Conservation (phyloP, 1,140 invertebrate species). For the Meloidogyne exigua region DNA sequence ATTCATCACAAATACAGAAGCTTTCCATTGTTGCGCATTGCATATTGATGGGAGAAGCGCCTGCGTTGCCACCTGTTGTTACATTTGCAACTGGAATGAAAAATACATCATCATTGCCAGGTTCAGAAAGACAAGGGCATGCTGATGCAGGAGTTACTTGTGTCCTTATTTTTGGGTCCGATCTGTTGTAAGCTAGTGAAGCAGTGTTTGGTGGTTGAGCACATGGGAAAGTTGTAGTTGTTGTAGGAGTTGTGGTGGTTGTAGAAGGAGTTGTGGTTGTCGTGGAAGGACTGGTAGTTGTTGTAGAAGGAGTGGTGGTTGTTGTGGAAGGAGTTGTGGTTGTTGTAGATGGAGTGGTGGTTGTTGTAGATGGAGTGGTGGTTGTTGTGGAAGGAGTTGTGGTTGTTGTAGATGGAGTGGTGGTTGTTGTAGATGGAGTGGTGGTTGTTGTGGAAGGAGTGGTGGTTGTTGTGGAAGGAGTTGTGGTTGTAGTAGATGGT, state of each 20-base stretch:
- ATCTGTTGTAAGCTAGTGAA: background rate
- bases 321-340: background rate
- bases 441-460: background rate
- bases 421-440: background rate
- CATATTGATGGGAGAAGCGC: background rate
- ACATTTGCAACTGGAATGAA: background rate
- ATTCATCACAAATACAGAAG: slow-evolving; percentile 12
- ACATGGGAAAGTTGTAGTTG: background rate
- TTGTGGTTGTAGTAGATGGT: background rate
- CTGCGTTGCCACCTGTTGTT: background rate
- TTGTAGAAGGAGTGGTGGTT: background rate
- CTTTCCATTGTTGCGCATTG: background rate
- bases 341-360: background rate
- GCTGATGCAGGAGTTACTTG: background rate
- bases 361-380: background rate
- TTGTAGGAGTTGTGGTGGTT: background rate
- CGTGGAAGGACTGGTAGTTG: background rate
- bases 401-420: background rate
- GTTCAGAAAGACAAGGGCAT: background rate
- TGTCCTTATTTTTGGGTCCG: background rate
- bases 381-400: background rate
- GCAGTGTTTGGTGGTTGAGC: background rate
- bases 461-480: background rate
- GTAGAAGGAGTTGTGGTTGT: background rate
- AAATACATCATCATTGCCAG: background rate